Evolutionary conservation across 1,140 invertebrate species (phyloP), one percentile per base, ranked within the genome.

Genomic region (Dinoponera quadriceps): DNA sequence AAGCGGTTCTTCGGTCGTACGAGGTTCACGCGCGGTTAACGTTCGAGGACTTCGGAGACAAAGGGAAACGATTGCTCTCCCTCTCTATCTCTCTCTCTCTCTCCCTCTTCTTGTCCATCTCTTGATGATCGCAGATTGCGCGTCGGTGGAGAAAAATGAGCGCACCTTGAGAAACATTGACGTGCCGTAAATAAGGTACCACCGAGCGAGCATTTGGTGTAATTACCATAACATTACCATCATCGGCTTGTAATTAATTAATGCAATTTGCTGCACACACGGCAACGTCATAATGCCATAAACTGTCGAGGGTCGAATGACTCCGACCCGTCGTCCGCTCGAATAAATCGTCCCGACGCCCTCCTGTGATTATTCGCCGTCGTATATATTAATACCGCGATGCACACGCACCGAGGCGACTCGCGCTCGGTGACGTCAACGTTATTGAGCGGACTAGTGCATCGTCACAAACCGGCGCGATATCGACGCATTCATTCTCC

Each of bases 11-110:
- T 59, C 54, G 27, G 65, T 1, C 49, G 44, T 33, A 71, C 51
- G 75, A 80, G 51, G 55, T 18, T 60, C 25, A 44, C 13, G n/a
- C 54, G 65, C 75, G 75, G 75, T 80, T 80, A 57, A 69, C 33
- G 51, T 71, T 77, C 20, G 65, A 20, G 75, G 68, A 69, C 66
- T 29, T 54, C 13, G 3, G 51, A 80, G 65, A 80, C 33, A 80
- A 80, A 80, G 65, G 65, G 33, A n/a, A n/a, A n/a, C n/a, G n/a
- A n/a, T n/a, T n/a, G n/a, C 7, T 44, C 38, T 44, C 38, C 11
- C 38, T 44, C 38, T 44, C 7, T 44, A 3, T 44, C 38, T 9
- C 38, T 44, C 7, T 44, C 38, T 44, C 38, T 9, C 38, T 44
- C 38, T 44, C 38, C 11, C 49, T 16, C 68, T 27, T 38, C 11